phyloP scores from a whole-genome alignment of 2,113 vertebrate species.

The Nycticorax nycticorax region DNA sequence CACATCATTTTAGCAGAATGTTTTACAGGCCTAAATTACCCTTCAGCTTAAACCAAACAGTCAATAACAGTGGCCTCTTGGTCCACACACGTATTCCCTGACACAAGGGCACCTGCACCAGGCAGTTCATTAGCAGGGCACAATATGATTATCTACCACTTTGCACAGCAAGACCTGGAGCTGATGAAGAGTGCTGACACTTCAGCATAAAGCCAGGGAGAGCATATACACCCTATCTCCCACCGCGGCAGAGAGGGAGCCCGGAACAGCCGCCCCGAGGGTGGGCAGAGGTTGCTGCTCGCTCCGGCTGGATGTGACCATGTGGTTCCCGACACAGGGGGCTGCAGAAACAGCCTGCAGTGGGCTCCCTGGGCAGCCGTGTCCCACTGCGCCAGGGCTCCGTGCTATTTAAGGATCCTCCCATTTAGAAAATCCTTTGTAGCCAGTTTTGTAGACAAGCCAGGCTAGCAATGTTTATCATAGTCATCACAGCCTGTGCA shows the following conservation, averaged over 20 bases:
- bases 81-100: background rate
- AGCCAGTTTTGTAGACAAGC: background rate
- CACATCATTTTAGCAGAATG: background rate
- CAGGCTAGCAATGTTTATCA: background rate
- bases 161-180: background rate
- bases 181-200: background rate
- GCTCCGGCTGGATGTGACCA: accelerated
- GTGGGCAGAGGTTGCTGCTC: background rate
- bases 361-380: accelerated
- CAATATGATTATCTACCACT: background rate
- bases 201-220: background rate
- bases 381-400: accelerated
- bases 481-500: background rate
- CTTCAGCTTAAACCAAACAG: background rate
- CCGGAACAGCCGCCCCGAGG: background rate
- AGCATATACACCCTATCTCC: accelerated
- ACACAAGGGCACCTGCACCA: background rate
- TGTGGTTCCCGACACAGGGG: accelerated
- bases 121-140: background rate
- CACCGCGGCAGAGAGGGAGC: background rate
- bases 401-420: background rate
- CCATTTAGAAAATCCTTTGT: background rate
- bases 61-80: background rate
- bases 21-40: background rate
- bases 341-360: background rate